These are phyloP conservation scores for Nymphalis c-album DNA, from an alignment of 2,888 invertebrate genomes.

Conservation along the genomic window DNA sequence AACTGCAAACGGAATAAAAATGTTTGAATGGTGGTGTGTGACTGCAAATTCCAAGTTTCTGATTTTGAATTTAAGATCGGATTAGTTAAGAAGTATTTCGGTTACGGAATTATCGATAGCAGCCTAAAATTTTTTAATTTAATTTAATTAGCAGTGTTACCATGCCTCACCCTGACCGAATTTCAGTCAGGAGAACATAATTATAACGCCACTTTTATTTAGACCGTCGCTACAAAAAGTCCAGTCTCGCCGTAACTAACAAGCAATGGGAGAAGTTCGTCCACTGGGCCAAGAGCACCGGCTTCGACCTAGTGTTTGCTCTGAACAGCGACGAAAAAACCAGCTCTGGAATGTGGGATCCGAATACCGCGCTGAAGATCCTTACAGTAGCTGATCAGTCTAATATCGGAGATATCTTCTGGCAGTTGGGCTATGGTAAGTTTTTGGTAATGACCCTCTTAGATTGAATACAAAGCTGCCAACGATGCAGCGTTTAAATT, in stretches of 20 bases:
- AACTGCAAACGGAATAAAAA: too few relatives aligned
- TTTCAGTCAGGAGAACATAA: too few relatives aligned
- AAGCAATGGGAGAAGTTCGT: conserved; percentile 65
- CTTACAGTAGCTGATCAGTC: conserved; percentile 85
- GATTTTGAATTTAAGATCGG: too few relatives aligned
- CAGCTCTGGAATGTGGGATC: conserved; percentile 83
- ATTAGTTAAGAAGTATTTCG: too few relatives aligned
- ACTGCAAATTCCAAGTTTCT: too few relatives aligned
- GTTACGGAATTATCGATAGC: too few relatives aligned
- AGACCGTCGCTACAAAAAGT: conserved; percentile 25
- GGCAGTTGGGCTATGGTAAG: conserved; percentile 88
- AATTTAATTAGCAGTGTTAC: too few relatives aligned
- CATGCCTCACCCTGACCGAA: too few relatives aligned
- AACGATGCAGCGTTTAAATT: too few relatives aligned
- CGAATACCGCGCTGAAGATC: conserved; percentile 84
- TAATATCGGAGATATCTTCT: conserved; percentile 83
- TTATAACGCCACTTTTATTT: background rate
- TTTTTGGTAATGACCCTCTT: background rate
- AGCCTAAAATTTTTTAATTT: too few relatives aligned
- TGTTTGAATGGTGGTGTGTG: too few relatives aligned
- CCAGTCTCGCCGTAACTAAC: conserved; percentile 49
- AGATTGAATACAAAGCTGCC: too few relatives aligned
- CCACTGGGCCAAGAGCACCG: conserved; percentile 78
- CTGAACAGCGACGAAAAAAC: conserved; percentile 82
- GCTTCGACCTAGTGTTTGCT: conserved; percentile 85